Conservation (phyloP, 1,140 invertebrate genomes). For the Drosophila tani region DNA sequence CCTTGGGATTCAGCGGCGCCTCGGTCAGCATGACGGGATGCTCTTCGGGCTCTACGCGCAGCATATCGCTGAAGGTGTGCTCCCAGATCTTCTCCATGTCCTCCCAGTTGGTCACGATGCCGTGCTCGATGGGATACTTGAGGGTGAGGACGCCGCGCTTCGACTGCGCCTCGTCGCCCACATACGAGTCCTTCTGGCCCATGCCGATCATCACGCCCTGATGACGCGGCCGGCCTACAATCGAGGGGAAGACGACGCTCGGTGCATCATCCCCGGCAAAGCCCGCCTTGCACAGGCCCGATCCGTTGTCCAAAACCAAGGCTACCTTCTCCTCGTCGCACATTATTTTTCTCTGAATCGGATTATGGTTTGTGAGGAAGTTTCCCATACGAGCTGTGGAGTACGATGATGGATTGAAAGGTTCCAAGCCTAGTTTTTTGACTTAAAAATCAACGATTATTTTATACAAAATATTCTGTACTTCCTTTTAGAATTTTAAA, state of each 20-base stretch:
- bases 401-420: background rate
- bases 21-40: constrained; percentile 8
- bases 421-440: background rate
- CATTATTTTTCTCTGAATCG: background rate
- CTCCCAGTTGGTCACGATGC: constrained; percentile 11
- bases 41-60: background rate
- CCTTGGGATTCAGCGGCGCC: constrained; percentile 5
- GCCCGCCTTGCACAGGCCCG: constrained; percentile 8
- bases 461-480: no score
- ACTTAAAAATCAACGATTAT: background rate
- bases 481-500: background rate
- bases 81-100: constrained; percentile 15
- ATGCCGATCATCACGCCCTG: constrained; percentile 2
- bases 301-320: constrained; percentile 3
- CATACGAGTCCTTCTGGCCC: constrained; percentile 7
- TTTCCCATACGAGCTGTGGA: background rate
- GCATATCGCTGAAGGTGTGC: constrained; percentile 1
- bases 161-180: constrained; percentile 8
- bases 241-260: background rate
- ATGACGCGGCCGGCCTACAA: background rate
- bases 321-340: background rate
- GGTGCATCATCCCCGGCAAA: background rate
- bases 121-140: constrained; percentile 12
- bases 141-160: background rate
- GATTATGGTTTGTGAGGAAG: background rate